Conservation (phyloP, 1,140 invertebrate genomes). For the Drosophila bipectinata region DNA sequence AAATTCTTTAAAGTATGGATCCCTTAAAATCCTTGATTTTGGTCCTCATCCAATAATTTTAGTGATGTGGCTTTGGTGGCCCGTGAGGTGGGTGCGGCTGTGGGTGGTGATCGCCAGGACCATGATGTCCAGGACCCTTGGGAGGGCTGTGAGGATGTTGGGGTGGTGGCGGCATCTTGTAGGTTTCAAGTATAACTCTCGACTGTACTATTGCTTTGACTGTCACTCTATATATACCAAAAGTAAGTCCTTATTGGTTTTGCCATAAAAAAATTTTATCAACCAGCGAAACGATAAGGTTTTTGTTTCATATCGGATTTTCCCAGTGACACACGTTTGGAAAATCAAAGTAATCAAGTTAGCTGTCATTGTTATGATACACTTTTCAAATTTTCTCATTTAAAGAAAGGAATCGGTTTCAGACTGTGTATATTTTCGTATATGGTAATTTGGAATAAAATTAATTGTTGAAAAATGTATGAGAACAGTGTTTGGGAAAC, state of each 20-base stretch:
- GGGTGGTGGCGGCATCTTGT: slow-evolving; percentile 38
- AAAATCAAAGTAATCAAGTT: not conserved
- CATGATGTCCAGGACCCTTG: slow-evolving; percentile 30
- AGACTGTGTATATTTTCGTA: not conserved
- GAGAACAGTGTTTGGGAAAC: slow-evolving; percentile 32
- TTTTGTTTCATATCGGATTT: slow-evolving; percentile 34
- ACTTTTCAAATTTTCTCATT: not conserved
- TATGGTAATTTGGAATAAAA: slow-evolving; percentile 25
- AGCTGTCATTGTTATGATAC: not conserved
- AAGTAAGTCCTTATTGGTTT: slow-evolving; percentile 1
- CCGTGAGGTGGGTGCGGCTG: slow-evolving; percentile 31
- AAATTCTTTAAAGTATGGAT: not conserved
- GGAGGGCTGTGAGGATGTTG: slow-evolving; percentile 39
- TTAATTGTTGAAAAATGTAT: slow-evolving; percentile 44
- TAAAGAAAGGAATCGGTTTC: not conserved
- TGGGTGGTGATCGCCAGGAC: slow-evolving; percentile 36
- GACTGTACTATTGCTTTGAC: slow-evolving; percentile 14
- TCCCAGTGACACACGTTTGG: slow-evolving; percentile 21
- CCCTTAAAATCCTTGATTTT: not conserved
- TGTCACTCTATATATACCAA: slow-evolving; percentile 19
- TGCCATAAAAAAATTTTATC: slow-evolving; percentile 27
- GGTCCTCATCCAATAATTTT: not conserved
- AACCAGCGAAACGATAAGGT: slow-evolving; percentile 7
- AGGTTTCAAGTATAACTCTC: not conserved
- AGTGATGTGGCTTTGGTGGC: slow-evolving; percentile 21